Evolutionary conservation across 1,140 invertebrate species (phyloP), one percentile per base, ranked within the genome.

Genomic region (Eumaeus atala): DNA sequence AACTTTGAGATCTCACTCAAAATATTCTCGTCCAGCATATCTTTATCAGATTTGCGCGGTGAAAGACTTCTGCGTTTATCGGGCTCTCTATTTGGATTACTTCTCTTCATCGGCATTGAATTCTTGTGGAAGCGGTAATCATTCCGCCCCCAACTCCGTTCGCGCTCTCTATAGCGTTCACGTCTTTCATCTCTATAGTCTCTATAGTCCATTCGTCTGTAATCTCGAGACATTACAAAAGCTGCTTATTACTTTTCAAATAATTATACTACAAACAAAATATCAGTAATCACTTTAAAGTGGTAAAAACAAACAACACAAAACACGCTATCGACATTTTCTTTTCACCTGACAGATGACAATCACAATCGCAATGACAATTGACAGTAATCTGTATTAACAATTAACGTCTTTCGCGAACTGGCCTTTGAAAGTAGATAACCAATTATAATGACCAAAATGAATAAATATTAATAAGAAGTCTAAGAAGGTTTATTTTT

Each of bases 1-100:
- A 84, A 48, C 55, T 84, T 84, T 0, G 78, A 72, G 56, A 84
- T 83, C 56, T 84, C 80, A 52, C 68, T 83, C 12, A 86, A 58
- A 33, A 86, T 84, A 34, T 82, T 85, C 9, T 86, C 83, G 50
- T 84, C 80, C 1, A 85, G 47, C 11, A 79, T 52, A n/a, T 84
- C 79, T 48, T 86, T 86, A 8, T 74, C 75, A 50, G 52, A 64
- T 44, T 75, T 81, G 3, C 73, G 52, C 0, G 80, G 80, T 0
- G 83, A 71, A 6, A 74, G 71, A 55, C 78, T 81, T 11, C 67
- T 61, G 0, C 65, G 64, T 51, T 77, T 79, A 5, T 68, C 28
- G 1, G 21, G 21, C 2, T 70, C 66, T 34, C 66, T 66, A 1
- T 55, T 59, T 4, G 72, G 71, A 36, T 72, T 77, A 10, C 67